These are phyloP conservation scores for Shargacucullia verbasci DNA, from an alignment of 2,888 invertebrate genomes.

Conservation along the genomic window DNA sequence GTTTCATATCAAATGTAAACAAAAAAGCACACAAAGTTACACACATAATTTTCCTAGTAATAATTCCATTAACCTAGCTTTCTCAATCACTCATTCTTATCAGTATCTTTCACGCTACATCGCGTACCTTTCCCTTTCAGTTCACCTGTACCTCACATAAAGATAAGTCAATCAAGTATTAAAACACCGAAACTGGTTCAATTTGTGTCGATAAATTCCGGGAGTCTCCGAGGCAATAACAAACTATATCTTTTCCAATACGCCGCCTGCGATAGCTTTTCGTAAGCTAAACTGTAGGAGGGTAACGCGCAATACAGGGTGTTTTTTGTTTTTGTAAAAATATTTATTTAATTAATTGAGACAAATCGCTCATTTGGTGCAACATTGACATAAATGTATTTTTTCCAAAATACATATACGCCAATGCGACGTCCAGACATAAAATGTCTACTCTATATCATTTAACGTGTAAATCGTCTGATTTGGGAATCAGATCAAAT, in stretches of 20 bases:
- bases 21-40: slow-evolving; percentile 6
- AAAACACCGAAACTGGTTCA: slow-evolving; percentile 62
- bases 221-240: slow-evolving; percentile 70
- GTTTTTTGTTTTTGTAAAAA: too few species aligned
- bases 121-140: slow-evolving; percentile 37
- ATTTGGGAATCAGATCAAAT: too few species aligned
- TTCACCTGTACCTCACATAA: slow-evolving; percentile 25
- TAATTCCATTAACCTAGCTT: slow-evolving; percentile 6
- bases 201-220: slow-evolving; percentile 66
- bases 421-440: too few species aligned
- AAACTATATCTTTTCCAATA: slow-evolving; percentile 75
- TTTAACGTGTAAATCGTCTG: too few species aligned
- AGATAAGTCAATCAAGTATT: slow-evolving; percentile 69
- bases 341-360: too few species aligned
- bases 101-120: slow-evolving; percentile 34
- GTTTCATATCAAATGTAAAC: too few species aligned
- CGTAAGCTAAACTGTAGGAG: slow-evolving; percentile 47
- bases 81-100: slow-evolving; percentile 22
- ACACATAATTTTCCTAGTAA: not conserved
- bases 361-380: too few species aligned
- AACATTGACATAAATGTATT: too few species aligned
- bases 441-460: too few species aligned
- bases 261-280: slow-evolving; percentile 60
- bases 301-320: slow-evolving; percentile 12
- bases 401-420: too few species aligned